Percentiles rank a stretch among this genome's conserved stretches.
phyloP scores from a whole-genome alignment of 2,113 vertebrate species.

The Gambusia holbrooki region DNA sequence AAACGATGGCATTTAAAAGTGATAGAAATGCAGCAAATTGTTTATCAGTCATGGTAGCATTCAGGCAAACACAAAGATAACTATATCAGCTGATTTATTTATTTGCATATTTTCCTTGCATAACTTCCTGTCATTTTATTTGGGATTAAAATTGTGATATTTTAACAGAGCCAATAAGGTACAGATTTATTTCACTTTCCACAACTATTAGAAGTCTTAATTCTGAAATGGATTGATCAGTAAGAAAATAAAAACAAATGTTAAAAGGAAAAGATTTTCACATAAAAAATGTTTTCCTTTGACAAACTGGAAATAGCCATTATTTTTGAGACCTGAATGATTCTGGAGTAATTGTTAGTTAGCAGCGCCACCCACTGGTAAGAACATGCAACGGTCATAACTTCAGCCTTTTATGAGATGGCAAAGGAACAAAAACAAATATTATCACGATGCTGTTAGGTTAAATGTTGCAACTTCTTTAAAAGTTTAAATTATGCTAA shows the following conservation, averaged over 20 bases:
- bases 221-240: background rate
- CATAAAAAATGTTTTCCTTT: too few species aligned
- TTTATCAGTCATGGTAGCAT: background rate
- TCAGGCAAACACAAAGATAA: too few species aligned
- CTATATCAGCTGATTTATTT: background rate
- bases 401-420: too few species aligned
- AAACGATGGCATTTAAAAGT: background rate
- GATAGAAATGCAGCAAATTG: background rate
- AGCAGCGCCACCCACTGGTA: constrained; percentile 17
- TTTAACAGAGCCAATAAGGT: background rate
- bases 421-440: too few species aligned
- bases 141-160: background rate
- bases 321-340: background rate
- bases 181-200: background rate
- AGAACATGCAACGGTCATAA: background rate
- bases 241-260: too few species aligned
- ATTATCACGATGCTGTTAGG: too few species aligned
- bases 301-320: too few species aligned
- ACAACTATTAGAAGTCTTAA: background rate
- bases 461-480: too few species aligned
- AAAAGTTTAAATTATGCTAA: too few species aligned
- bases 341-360: background rate
- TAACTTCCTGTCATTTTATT: background rate
- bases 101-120: background rate
- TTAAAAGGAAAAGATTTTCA: too few species aligned